These are phyloP conservation scores for Microtus pennsylvanicus DNA, from an alignment of 2,113 vertebrate species.

Conservation along the genomic window DNA sequence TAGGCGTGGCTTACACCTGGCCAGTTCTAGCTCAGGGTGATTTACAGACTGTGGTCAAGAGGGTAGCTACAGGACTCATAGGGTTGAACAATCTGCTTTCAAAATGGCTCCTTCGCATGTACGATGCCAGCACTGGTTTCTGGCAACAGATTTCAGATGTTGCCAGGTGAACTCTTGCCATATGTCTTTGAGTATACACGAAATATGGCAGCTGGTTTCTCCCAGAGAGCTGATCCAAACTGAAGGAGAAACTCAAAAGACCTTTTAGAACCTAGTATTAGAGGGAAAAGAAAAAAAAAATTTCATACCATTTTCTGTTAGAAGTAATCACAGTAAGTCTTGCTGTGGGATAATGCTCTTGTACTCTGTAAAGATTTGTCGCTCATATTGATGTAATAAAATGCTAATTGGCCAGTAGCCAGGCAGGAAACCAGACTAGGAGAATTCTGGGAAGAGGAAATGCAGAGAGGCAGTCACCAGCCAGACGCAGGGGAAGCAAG, in stretches of 20 bases:
- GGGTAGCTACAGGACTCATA: neutral
- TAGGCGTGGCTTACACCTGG: neutral
- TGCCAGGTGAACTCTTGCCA: neutral
- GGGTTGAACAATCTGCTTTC: neutral
- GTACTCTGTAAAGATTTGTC: too few relatives aligned
- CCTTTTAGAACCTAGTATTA: slow-evolving; percentile 1
- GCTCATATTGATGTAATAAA: too few relatives aligned
- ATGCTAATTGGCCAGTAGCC: too few relatives aligned
- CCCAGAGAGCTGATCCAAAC: neutral
- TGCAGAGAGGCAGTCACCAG: too few relatives aligned
- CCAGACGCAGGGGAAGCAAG: too few relatives aligned
- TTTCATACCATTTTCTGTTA: neutral
- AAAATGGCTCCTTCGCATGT: neutral
- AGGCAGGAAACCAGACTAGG: too few relatives aligned
- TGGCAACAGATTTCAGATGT: neutral
- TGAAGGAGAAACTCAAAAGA: slow-evolving; percentile 4
- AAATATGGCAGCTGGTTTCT: neutral
- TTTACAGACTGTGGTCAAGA: neutral
- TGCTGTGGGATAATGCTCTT: too few relatives aligned
- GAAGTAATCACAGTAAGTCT: neutral
- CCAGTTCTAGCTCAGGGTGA: neutral
- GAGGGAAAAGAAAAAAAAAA: neutral
- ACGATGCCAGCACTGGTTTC: neutral
- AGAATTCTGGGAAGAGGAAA: too few relatives aligned
- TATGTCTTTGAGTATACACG: neutral